Evolutionary conservation across 2,797 vertebrate genomes (phyloP).

Genomic region (Amazona finschi): DNA sequence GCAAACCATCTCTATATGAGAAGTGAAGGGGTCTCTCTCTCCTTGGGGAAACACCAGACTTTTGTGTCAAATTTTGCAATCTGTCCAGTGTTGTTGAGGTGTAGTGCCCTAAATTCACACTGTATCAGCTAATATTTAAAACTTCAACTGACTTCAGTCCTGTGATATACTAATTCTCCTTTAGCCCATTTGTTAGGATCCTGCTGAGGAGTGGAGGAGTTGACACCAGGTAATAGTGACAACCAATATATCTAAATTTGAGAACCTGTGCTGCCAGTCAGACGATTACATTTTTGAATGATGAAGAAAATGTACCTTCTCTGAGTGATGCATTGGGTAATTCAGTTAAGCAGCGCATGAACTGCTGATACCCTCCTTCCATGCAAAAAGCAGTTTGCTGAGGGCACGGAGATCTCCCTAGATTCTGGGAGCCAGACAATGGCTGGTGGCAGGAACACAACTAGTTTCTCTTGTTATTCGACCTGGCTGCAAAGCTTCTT

Average conservation of each 20-base stretch:
- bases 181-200: not conserved
- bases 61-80: not conserved
- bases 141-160: not conserved
- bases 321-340: not conserved
- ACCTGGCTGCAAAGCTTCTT: not conserved
- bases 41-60: not conserved
- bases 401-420: rapidly evolving
- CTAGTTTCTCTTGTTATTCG: not conserved
- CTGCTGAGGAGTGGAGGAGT: not conserved
- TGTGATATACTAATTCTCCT: not conserved
- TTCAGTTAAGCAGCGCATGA: not conserved
- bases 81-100: not conserved
- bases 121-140: not conserved
- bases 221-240: not conserved
- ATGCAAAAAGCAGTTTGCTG: not conserved
- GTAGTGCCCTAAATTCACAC: not conserved
- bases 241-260: not conserved
- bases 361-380: not conserved
- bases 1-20: not conserved
- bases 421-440: rapidly evolving
- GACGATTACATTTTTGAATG: not conserved
- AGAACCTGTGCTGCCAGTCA: not conserved
- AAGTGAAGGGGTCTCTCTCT: not conserved
- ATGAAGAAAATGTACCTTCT: not conserved
- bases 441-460: not conserved